Evolutionary conservation across 1,140 invertebrate species (phyloP), one percentile per base, ranked within the genome.

Genomic region (Diprion similis): DNA sequence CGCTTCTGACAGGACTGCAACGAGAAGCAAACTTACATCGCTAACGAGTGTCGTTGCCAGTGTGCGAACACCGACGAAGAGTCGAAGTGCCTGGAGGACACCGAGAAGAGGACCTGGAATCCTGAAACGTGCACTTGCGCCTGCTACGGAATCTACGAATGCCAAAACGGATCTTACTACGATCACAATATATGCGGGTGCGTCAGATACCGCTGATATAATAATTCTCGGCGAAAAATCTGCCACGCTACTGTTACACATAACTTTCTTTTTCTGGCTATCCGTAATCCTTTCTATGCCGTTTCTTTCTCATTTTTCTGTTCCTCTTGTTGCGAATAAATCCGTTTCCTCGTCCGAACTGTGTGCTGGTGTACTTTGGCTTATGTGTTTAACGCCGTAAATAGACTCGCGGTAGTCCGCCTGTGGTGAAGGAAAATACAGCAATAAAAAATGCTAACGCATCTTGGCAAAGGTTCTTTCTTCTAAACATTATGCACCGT

Each of bases 141-240:
- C 69, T 93, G 92, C 76, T 84, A 89, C 51, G 85, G 89, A 37
- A 78, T 83, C 1, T 78, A 85, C 45, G 85, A 88, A 11, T 94
- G 92, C 80, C 90, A 89, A 18, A 91, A 89, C 10, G 92, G 92
- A 19, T 90, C 84, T 59, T 83, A 82, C 74, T 93, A 91, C 79
- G 90, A 93, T 77, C 84, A 89, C 68, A 86, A 86, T 48, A 87
- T 88, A 77, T 94, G 92, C 89, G 89, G 86, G 89, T 93, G 90
- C 84, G 84, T 86, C 66, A 46, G 24, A 37, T 3, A 6, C 24
- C 24, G 24, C 24, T 37, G 24, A 37, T 37, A 6, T 37, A 6
- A 37, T 37, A 3, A 4, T 37, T 37, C 24, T 37, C 24, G 6
- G 24, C 2, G 24, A 37, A 37, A 37, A 3, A 9, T 69, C 10